Base-by-base conservation (phyloP, 1,140 invertebrate species). In the Conus betulinus region DNA sequence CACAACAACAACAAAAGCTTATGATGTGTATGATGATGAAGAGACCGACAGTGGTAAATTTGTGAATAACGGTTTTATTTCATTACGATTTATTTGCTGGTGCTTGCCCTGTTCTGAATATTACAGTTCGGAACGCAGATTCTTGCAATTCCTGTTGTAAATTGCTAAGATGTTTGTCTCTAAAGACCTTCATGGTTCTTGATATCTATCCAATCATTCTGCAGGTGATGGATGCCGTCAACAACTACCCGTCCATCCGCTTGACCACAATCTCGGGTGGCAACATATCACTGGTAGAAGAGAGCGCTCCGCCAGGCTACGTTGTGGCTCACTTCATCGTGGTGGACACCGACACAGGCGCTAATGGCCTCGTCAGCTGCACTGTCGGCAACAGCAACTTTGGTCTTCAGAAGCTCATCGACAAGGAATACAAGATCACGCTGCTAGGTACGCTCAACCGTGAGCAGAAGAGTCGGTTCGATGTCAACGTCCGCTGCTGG, bases 181-280 rank as follows among this genome's bases (percentile, higher is more conserved):
- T 39, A 39, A 39, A 39, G 39, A 39, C 39, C 39, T 39, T 0
- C 39, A 39, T 39, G 39, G 39, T 39, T 39, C 39, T 39, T 39
- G 39, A 39, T 39, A 39, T 39, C 39, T 39, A 39, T 39, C 39
- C 39, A 39, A 39, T 39, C 39, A 11, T 63, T 11, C 60, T 95
- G 7, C 89, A 79, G 27, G 74, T 84, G 52, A 11, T 97, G 89
- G 98, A 99, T 94, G 97, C 98, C 90, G 99, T 99, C 94, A 98
- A 99, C 94, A 98, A 99, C 93, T 96, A 96, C 0, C 99, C 99
- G 0, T 96, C 96, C 85, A 99, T 99, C 93, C 97, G 98, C 0
- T 87, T 93, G 27, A 94, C 93, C 74, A 90, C 92, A 23, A 91
- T 91, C 25, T 89, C 89, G 11, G 88, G 91, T 11, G 90, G 90